These are phyloP conservation scores for Ditylenchus dipsaci DNA, from an alignment of 1,140 invertebrate genomes.

Conservation along the genomic window DNA sequence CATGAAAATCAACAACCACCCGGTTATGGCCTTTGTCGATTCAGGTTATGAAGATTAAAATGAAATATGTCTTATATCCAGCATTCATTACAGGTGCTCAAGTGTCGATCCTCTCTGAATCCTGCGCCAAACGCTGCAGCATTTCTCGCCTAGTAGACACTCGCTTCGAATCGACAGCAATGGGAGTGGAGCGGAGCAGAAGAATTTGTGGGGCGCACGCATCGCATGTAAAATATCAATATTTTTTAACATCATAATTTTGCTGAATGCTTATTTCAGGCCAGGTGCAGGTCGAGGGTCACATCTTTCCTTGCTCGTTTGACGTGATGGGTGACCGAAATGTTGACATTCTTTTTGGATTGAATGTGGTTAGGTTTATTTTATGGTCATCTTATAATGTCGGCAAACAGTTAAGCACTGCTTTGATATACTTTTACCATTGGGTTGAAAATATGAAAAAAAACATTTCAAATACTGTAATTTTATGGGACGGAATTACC, in stretches of 20 bases:
- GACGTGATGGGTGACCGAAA: constrained; percentile 93
- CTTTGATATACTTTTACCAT: no score
- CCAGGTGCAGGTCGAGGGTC: constrained; percentile 88
- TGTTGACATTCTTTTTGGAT: constrained; percentile 94
- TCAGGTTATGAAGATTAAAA: constrained; percentile 14
- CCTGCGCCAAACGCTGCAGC: constrained; percentile 74
- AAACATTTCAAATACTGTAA: no score
- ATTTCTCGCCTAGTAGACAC: constrained; percentile 90
- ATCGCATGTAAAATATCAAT: constrained; percentile 70
- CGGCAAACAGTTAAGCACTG: no score
- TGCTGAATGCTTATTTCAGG: constrained; percentile 29
- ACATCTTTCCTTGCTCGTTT: constrained; percentile 82
- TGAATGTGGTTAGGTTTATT: constrained; percentile 76
- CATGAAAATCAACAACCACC: constrained; percentile 39
- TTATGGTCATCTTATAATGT: no score
- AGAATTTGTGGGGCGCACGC: constrained; percentile 87
- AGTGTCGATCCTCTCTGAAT: constrained; percentile 63
- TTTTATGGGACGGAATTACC: no score
- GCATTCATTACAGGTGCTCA: constrained; percentile 57
- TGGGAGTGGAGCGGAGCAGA: constrained; percentile 87
- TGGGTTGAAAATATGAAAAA: not conserved
- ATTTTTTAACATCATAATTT: not conserved
- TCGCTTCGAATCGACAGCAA: constrained; percentile 86
- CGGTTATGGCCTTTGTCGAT: constrained; percentile 43
- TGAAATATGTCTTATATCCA: not conserved